phyloP scores from a whole-genome alignment of 2,113 vertebrate species.

The Pandion haliaetus region DNA sequence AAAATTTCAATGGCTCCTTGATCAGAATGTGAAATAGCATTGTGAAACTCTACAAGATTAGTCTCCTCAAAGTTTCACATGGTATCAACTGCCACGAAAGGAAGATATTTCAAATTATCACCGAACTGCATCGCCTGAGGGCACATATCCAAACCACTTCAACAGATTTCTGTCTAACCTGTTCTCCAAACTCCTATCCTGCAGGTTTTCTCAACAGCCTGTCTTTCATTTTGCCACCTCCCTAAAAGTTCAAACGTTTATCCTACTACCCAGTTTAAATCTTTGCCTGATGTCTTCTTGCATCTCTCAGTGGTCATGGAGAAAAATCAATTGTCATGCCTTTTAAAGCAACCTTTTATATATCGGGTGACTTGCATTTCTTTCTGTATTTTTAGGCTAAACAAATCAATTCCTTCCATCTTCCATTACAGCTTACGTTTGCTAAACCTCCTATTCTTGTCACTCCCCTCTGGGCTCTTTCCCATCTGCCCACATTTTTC shows the following conservation, averaged over 20 bases:
- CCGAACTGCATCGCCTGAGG: background rate
- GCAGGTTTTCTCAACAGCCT: background rate
- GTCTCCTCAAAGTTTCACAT: background rate
- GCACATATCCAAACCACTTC: background rate
- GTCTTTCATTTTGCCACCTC: background rate
- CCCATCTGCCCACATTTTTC: background rate
- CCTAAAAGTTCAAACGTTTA: background rate
- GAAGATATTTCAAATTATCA: background rate
- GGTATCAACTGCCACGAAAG: background rate
- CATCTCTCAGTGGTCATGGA: background rate
- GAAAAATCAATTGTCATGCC: rapidly evolving
- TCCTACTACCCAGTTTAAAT: background rate
- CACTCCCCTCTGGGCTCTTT: background rate
- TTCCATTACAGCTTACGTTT: background rate
- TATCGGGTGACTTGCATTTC: rapidly evolving
- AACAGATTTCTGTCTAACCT: background rate
- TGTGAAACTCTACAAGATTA: background rate
- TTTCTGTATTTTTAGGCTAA: constrained; percentile 16
- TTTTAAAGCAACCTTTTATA: background rate
- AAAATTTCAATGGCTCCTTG: background rate
- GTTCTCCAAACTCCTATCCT: background rate
- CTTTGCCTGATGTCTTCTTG: background rate
- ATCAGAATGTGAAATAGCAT: background rate
- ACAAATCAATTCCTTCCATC: constrained; percentile 28
- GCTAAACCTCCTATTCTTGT: background rate